Base-by-base conservation (phyloP, 1,140 invertebrate species). In the Philotrypesis tridentata region DNA sequence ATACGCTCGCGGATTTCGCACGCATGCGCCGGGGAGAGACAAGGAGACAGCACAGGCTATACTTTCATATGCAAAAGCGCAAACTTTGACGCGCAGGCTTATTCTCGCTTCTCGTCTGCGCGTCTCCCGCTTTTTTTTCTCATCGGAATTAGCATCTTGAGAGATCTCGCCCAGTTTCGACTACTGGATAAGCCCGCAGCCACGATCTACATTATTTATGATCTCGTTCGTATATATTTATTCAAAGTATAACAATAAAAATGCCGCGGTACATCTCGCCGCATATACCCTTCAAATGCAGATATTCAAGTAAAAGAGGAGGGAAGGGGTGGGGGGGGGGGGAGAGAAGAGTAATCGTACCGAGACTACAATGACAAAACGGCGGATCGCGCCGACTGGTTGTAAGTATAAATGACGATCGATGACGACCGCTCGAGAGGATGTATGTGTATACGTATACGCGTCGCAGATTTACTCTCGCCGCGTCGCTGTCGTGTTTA, bases 41-140 rank as follows among this genome's bases (percentile, higher is more conserved):
- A 76, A 72, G 48, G 70, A 68, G 75, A 37, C 70, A 75, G 83
- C 75, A 84, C 84, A 73, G 70, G 84, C 87, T 85, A n/a, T n/a
- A 85, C 85, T 87, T 89, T 88, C 88, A 87, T 88, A 89, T 88
- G 87, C 85, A 88, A 88, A 87, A 75, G 70, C 55, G 79, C 72
- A n/a, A 48, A 27, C 48, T 60, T 74, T 74, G 72, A 74, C 72
- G 55, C 72, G 21, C n/a, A n/a, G 48, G 17, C 17, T 55, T 55
- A 55, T 55, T 55, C 17, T 55, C n/a, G 48, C 48, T 55, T 17
- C 17, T 55, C 48, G 33, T 48, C 43, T 55, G 80, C 43, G 48
- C 73, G 65, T 9, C 76, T 67, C 60, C 72, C 70, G 72, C 55
- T 74, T 71, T 67, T 86, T 84, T 73, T 75, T 68, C 61, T 81